phyloP scores from a whole-genome alignment of 2,888 invertebrate species.

The Elmis aenea region DNA sequence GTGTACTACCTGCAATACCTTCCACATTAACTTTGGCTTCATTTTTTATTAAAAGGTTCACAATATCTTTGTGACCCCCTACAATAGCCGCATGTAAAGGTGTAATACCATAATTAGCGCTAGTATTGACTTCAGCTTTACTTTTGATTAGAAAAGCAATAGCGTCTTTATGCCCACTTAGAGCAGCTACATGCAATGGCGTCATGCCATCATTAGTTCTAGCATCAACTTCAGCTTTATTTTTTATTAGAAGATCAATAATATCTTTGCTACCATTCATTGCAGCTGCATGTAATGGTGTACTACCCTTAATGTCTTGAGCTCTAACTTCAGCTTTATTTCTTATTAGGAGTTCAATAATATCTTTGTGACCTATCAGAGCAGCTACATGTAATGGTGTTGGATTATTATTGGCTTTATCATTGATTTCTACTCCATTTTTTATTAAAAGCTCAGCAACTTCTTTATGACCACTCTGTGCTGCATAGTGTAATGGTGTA shows the following conservation, averaged over 20 bases:
- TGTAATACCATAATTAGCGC: constrained; percentile 4
- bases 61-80: constrained; percentile 7
- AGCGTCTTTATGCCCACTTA: constrained; percentile 7
- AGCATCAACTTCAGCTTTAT: constrained; percentile 15
- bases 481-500: constrained; percentile 70
- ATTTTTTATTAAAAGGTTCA: constrained; percentile 7
- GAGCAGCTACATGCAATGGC: constrained; percentile 19
- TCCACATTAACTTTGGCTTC: constrained; percentile 11
- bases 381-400: constrained; percentile 1
- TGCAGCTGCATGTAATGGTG: constrained; percentile 20
- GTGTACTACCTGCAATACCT: constrained; percentile 4
- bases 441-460: constrained; percentile 8
- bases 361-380: not conserved
- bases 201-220: constrained; percentile 9
- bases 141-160: constrained; percentile 7
- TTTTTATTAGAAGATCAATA: constrained; percentile 17
- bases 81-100: constrained; percentile 17
- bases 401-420: constrained; percentile 1
- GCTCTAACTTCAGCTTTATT: too few relatives aligned
- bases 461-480: constrained; percentile 17
- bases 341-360: too few relatives aligned
- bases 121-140: constrained; percentile 19
- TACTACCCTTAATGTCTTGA: constrained; percentile 1
- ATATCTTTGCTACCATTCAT: constrained; percentile 13
- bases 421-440: constrained; percentile 18